These are phyloP conservation scores for Polia nebulosa DNA, from an alignment of 2,888 invertebrate species.

Conservation along the genomic window DNA sequence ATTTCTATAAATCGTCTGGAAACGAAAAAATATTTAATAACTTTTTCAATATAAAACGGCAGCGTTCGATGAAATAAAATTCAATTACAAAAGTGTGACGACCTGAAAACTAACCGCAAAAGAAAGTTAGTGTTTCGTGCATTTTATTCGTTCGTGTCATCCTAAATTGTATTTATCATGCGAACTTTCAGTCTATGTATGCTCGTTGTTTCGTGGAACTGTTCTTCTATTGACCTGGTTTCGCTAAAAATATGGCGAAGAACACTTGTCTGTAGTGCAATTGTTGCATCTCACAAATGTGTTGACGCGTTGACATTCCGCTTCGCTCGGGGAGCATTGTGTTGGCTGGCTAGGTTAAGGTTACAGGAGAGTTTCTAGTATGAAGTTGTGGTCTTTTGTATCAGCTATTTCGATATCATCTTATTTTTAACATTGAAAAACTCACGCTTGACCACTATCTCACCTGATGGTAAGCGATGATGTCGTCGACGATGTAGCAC, in stretches of 20 bases:
- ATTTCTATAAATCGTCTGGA: constrained; percentile 33
- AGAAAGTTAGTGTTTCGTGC: constrained; percentile 55
- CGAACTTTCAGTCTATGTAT: constrained; percentile 51
- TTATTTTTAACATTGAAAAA: no score
- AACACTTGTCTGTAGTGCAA: constrained; percentile 58
- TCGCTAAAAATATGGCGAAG: constrained; percentile 67
- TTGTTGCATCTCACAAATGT: constrained; percentile 51
- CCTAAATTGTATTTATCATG: constrained; percentile 43
- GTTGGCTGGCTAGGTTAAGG: constrained; percentile 38
- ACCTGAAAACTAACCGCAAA: constrained; percentile 52
- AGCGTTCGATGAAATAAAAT: constrained; percentile 29
- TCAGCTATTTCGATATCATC: not conserved
- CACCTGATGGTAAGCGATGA: not conserved
- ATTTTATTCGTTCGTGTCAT: constrained; percentile 39
- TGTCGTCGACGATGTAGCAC: no score
- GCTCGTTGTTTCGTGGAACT: constrained; percentile 51
- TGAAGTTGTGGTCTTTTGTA: not conserved
- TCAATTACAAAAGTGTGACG: constrained; percentile 48
- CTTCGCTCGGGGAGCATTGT: constrained; percentile 42
- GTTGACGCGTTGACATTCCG: constrained; percentile 29
- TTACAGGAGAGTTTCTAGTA: constrained; percentile 14
- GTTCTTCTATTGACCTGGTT: constrained; percentile 71
- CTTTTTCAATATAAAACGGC: constrained; percentile 7
- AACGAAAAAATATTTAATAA: constrained; percentile 11
- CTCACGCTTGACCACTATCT: no score